These are phyloP conservation scores for Lymantria monacha DNA, from an alignment of 2,888 invertebrate species.

Conservation along the genomic window DNA sequence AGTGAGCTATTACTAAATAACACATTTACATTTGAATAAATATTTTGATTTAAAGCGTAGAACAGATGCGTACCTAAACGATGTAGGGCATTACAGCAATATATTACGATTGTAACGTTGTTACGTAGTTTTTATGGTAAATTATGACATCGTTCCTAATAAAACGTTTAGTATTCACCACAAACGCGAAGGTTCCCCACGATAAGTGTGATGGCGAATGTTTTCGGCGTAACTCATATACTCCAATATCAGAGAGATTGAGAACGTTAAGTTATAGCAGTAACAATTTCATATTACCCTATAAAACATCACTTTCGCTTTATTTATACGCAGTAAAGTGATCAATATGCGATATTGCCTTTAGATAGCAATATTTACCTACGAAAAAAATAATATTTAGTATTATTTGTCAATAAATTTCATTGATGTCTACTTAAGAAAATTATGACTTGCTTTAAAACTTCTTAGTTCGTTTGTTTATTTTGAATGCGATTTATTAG, in stretches of 20 bases:
- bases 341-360: constrained; percentile 74
- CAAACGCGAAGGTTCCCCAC: constrained; percentile 41
- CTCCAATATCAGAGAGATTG: constrained; percentile 74
- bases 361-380: constrained; percentile 46
- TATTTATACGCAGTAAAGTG: constrained; percentile 78
- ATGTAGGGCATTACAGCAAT: constrained; percentile 6
- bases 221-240: constrained; percentile 70
- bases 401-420: constrained; percentile 27
- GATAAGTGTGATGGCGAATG: constrained; percentile 52
- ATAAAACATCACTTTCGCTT: constrained; percentile 77
- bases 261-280: constrained; percentile 71
- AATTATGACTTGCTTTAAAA: too few relatives aligned
- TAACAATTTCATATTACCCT: constrained; percentile 78
- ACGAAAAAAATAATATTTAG: constrained; percentile 10
- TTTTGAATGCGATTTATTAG: too few relatives aligned
- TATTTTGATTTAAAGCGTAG: constrained; percentile 1
- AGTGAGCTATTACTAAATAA: too few relatives aligned
- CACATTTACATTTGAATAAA: not conserved
- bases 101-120: constrained; percentile 22
- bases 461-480: too few relatives aligned
- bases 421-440: too few relatives aligned
- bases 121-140: constrained; percentile 42
- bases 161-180: constrained; percentile 58
- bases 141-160: constrained; percentile 47
- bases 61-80: constrained; percentile 1